A percentile compares a stretch with the other conserved stretches of the same genome.
Evolutionary conservation across 1,140 invertebrate species (phyloP).

Genomic region (Trinorchestia longiramus): DNA sequence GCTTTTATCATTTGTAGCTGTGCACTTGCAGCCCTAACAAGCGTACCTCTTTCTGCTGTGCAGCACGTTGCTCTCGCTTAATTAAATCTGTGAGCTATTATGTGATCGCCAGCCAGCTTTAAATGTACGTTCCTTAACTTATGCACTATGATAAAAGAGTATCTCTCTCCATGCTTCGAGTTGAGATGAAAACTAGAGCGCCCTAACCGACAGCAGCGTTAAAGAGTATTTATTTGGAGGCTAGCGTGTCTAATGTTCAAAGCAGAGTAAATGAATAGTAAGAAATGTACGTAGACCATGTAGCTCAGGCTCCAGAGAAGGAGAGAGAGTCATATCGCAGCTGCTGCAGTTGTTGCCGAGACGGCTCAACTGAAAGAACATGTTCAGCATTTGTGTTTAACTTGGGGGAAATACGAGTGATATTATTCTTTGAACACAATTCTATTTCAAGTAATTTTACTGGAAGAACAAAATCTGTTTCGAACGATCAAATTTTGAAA

Average conservation of each 20-base stretch:
- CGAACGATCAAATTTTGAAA: not conserved
- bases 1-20: not conserved
- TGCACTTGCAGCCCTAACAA: not conserved
- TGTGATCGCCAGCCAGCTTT: not conserved
- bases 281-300: not conserved
- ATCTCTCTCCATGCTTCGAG: not conserved
- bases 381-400: not conserved
- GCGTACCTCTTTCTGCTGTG: not conserved
- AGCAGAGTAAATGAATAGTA: not conserved
- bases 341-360: not conserved
- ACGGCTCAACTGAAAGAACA: not conserved
- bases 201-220: not conserved
- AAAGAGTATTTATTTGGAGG: not conserved
- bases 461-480: not conserved
- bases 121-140: not conserved
- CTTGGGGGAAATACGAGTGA: not conserved
- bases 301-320: not conserved
- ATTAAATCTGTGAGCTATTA: constrained; percentile 9
- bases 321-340: not conserved
- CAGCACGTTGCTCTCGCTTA: not conserved
- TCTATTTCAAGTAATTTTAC: not conserved
- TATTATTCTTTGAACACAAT: not conserved
- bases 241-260: not conserved
- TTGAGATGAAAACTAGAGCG: not conserved
- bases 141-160: constrained; percentile 1